A percentile compares a stretch with the other conserved stretches of the same genome.
Conservation (phyloP, 2,888 invertebrate genomes). For the Mechanitis messenoides region DNA sequence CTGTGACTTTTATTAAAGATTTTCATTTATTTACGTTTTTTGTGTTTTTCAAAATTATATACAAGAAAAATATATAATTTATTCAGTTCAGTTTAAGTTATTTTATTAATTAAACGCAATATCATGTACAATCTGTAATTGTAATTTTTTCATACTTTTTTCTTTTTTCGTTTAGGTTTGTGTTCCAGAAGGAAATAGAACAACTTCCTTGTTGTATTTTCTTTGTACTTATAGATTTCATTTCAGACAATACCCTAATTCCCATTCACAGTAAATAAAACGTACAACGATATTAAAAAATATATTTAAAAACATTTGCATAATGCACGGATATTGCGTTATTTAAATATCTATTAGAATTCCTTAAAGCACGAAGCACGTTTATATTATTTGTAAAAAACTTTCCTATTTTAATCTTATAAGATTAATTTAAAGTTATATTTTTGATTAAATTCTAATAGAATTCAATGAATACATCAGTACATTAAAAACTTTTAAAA, state of each 20-base stretch:
- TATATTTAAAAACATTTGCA: slow-evolving; percentile 55
- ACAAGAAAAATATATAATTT: too few relatives aligned
- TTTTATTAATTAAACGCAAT: too few relatives aligned
- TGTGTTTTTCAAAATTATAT: too few relatives aligned
- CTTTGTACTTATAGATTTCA: slow-evolving; percentile 4
- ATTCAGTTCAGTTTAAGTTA: too few relatives aligned
- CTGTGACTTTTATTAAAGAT: neutral
- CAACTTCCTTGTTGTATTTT: neutral
- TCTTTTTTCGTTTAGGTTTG: neutral
- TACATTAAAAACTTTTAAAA: slow-evolving; percentile 2
- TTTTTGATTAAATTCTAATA: too few relatives aligned
- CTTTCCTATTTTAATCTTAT: neutral
- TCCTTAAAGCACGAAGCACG: too few relatives aligned
- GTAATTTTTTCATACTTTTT: too few relatives aligned
- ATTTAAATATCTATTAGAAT: slow-evolving; percentile 11
- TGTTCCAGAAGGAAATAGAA: neutral
- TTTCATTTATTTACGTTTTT: neutral
- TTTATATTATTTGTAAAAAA: too few relatives aligned
- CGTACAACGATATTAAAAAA: slow-evolving; percentile 54
- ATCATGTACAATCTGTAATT: too few relatives aligned
- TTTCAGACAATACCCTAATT: slow-evolving; percentile 26
- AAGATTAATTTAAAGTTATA: neutral
- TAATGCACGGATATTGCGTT: slow-evolving; percentile 56
- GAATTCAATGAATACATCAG: neutral
- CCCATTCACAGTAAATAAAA: slow-evolving; percentile 41